A percentile compares a stretch with the other conserved stretches of the same genome.
These are phyloP conservation scores for Varanus salvator DNA, from an alignment of 2,113 vertebrate species.

Conservation along the genomic window DNA sequence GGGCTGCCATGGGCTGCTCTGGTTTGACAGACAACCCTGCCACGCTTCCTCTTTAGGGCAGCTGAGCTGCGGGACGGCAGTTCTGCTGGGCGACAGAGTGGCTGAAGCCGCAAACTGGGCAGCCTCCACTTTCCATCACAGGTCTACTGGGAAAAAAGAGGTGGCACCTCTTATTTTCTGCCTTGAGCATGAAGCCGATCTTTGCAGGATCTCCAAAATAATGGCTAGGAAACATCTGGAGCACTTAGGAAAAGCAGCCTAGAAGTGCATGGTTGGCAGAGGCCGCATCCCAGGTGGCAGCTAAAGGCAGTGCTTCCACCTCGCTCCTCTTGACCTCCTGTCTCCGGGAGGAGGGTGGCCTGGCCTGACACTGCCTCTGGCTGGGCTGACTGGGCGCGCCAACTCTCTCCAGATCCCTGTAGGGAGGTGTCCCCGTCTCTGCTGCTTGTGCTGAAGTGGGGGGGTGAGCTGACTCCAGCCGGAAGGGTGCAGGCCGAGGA, in stretches of 20 bases:
- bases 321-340: too few species aligned
- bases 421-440: conserved; percentile 84
- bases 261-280: not conserved
- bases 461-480: conserved; percentile 93
- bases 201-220: not conserved
- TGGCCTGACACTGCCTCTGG: too few species aligned
- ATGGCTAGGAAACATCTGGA: not conserved
- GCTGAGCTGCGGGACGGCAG: not conserved
- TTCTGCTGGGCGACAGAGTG: not conserved
- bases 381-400: too few species aligned
- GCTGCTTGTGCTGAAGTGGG: conserved; percentile 96
- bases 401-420: conserved; percentile 53
- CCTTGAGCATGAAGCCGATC: not conserved
- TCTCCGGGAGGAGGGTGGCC: too few species aligned
- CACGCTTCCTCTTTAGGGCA: not conserved
- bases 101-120: too few species aligned
- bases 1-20: too few species aligned
- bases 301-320: too few species aligned
- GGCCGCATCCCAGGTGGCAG: too few species aligned
- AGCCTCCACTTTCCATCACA: too few species aligned
- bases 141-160: not conserved
- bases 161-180: not conserved
- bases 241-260: too few species aligned
- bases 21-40: not conserved
- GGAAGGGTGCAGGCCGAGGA: conserved; percentile 96